These are phyloP conservation scores for Acanthoscelides obtectus DNA, from an alignment of 2,888 invertebrate genomes.

Conservation along the genomic window DNA sequence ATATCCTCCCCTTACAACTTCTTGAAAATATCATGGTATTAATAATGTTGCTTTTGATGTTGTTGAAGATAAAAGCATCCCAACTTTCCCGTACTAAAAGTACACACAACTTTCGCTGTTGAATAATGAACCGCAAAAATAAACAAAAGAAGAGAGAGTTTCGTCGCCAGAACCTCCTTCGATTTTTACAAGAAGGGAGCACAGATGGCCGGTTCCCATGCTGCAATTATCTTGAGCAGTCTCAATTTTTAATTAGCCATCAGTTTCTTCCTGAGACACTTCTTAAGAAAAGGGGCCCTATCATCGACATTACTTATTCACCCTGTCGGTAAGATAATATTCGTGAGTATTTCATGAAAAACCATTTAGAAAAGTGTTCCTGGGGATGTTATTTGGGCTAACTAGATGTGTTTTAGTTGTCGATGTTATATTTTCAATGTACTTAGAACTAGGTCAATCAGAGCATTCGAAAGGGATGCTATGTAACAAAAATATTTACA, in stretches of 20 bases:
- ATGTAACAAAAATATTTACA: no score
- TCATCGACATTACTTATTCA: not conserved
- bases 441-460: no score
- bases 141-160: not conserved
- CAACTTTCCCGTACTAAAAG: not conserved
- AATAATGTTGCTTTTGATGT: no score
- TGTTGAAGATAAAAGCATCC: no score
- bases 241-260: not conserved
- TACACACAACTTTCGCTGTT: not conserved
- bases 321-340: not conserved
- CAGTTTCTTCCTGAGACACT: not conserved
- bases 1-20: no score
- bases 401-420: no score
- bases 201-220: not conserved
- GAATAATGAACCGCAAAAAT: not conserved
- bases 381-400: no score
- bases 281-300: not conserved
- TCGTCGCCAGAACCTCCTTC: not conserved
- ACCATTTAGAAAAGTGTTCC: not conserved
- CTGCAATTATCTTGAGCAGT: not conserved
- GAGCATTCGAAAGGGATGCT: no score
- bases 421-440: no score
- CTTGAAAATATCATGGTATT: no score
- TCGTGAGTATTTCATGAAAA: not conserved
- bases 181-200: not conserved